Base-by-base conservation (phyloP, 2,888 invertebrate genomes). In the Theristus sp. region DNA sequence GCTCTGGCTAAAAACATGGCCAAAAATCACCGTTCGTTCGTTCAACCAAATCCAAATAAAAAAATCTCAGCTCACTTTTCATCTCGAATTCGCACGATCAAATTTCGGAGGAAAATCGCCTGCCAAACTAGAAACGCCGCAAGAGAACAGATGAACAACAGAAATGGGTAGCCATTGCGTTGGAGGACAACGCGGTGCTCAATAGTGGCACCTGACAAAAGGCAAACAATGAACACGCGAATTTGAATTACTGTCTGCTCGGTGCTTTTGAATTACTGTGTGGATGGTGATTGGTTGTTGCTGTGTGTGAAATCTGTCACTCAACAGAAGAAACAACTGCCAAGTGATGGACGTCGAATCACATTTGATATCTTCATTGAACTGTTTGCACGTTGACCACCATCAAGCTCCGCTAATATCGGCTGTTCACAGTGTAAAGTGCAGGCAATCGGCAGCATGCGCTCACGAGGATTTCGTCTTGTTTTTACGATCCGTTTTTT, bases 51-150 rank as follows among this genome's bases (percentile, higher is more conserved):
- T 25, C 56, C 22, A 49, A 49, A 58, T 13, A 47, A 58, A 0
- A 56, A 31, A 53, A n/a, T 55, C 31, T 22, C 20, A 24, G 46
- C 49, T 29, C 25, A 94, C 79, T 94, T 96, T 78, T 96, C 96
- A 77, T 98, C 96, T 78, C 94, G 93, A 72, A 98, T 98, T 77
- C 93, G 93, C 74, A 94, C 89, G 75, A 94, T 94, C 25, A 98
- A 79, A 71, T 89, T 87, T 70, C 84, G 84, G 78, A 98, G 89
- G 75, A 96, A 94, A 61, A 86, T 83, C 61, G 91, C 84, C 81
- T 96, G 89, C 71, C 91, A 85, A 64, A 82, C 81, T 60, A 87
- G 79, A 65, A 90, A 81, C 10, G 64, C 59, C 10, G 59, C 59
- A 10, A 63, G 52, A 10, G 62, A 56, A 17, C 65, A 59, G 29